phyloP scores from a whole-genome alignment of 1,140 invertebrate species.

The Xylocopa sonorina region DNA sequence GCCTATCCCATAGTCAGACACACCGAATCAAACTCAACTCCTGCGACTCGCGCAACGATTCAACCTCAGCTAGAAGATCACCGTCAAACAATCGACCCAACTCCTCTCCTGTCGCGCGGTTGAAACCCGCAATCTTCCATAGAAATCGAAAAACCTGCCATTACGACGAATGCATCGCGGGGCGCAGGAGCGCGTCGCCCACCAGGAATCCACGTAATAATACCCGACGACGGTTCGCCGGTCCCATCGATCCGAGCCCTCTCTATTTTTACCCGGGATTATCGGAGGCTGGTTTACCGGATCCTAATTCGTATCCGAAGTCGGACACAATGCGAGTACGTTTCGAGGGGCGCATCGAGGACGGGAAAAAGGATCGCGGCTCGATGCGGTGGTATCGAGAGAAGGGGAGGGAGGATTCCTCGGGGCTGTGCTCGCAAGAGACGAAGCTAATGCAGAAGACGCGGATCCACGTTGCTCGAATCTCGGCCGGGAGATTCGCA shows the following conservation, averaged over 20 bases:
- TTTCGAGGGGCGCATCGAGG: slow-evolving; percentile 24
- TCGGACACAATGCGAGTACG: slow-evolving; percentile 35
- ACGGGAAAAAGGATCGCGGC: slow-evolving; percentile 36
- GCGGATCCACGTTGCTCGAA: slow-evolving; percentile 55
- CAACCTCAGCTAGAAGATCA: too few relatives aligned
- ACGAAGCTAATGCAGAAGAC: slow-evolving; percentile 27
- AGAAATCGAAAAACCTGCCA: neutral
- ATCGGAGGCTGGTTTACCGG: slow-evolving; percentile 41
- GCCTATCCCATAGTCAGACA: neutral
- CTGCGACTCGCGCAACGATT: too few relatives aligned
- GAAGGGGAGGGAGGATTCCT: slow-evolving; percentile 35
- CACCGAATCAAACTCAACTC: too few relatives aligned
- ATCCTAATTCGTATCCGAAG: slow-evolving; percentile 58
- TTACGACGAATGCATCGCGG: neutral
- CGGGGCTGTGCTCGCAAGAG: slow-evolving; percentile 19
- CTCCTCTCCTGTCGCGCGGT: fast-evolving
- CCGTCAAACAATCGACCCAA: neutral
- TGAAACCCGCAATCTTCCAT: neutral
- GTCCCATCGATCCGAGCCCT: slow-evolving; percentile 36
- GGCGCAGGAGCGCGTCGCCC: neutral
- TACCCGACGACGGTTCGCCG: neutral
- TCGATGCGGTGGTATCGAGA: too few relatives aligned
- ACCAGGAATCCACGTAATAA: slow-evolving; percentile 23
- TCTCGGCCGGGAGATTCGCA: slow-evolving; percentile 35
- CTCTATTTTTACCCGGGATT: slow-evolving; percentile 50